These are phyloP conservation scores for Hylaeus anthracinus DNA, from an alignment of 1,140 invertebrate species.

Conservation along the genomic window DNA sequence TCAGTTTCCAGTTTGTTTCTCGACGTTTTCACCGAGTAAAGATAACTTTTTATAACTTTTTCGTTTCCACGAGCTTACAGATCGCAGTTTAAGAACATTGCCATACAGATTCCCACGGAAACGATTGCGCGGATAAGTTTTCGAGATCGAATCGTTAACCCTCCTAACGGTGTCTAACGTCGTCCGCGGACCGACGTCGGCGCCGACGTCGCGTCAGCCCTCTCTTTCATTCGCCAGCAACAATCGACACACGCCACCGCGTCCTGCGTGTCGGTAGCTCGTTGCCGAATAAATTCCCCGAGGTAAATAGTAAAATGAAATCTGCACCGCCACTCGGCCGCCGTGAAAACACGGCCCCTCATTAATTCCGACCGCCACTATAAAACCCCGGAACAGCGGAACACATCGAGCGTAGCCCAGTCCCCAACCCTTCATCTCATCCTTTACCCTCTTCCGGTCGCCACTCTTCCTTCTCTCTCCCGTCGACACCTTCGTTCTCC, in stretches of 20 bases:
- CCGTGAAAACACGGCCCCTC: constrained; percentile 70
- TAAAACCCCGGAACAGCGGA: constrained; percentile 66
- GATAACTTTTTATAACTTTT: too few species aligned
- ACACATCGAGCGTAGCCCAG: constrained; percentile 56
- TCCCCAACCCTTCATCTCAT: constrained; percentile 27
- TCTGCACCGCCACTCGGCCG: constrained; percentile 62
- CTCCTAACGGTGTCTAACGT: constrained; percentile 2
- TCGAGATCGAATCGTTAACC: neutral
- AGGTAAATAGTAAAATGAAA: constrained; percentile 73
- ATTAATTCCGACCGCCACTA: constrained; percentile 70
- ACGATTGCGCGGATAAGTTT: neutral
- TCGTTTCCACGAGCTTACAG: too few species aligned
- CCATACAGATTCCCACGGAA: neutral
- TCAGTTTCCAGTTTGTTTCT: too few species aligned
- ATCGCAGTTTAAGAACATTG: too few species aligned
- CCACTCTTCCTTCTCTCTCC: neutral
- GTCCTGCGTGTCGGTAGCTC: constrained; percentile 17
- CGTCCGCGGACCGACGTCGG: neutral
- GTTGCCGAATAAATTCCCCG: constrained; percentile 66
- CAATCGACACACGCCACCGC: constrained; percentile 26
- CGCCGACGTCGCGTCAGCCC: neutral
- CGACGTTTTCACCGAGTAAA: too few species aligned
- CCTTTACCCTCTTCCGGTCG: constrained; percentile 8
- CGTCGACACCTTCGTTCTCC: neutral
- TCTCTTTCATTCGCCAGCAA: neutral